phyloP scores from a whole-genome alignment of 2,113 vertebrate genomes.

The Mirounga angustirostris region DNA sequence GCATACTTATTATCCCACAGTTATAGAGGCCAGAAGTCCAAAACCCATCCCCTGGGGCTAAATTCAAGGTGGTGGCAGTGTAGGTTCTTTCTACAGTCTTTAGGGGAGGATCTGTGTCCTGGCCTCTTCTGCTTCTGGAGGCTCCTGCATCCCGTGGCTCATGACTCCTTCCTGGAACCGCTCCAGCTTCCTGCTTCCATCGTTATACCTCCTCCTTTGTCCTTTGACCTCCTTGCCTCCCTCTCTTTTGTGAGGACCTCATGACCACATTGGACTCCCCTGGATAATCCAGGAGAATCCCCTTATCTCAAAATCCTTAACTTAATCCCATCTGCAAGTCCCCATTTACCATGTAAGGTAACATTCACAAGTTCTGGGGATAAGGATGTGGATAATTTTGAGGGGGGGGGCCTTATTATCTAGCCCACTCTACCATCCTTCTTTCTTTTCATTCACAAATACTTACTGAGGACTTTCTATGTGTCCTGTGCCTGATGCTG shows the following conservation, averaged over 20 bases:
- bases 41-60: background rate
- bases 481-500: too few species aligned
- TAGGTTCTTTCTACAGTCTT: background rate
- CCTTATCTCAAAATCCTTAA: background rate
- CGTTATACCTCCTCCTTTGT: background rate
- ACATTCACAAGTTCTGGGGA: background rate
- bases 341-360: background rate
- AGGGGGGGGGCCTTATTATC: fast-evolving
- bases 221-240: background rate
- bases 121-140: background rate
- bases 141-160: background rate
- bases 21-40: background rate
- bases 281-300: background rate
- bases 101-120: background rate
- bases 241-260: background rate
- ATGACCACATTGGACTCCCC: background rate
- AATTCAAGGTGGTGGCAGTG: background rate
- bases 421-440: background rate
- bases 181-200: background rate
- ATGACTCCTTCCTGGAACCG: background rate
- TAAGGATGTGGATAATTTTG: background rate
- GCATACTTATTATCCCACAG: background rate
- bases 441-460: background rate
- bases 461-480: background rate
- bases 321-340: background rate